Evolutionary conservation across 2,797 vertebrate genomes (phyloP), one percentile per base, ranked within the genome.

Genomic region (Decapterus maruadsi): DNA sequence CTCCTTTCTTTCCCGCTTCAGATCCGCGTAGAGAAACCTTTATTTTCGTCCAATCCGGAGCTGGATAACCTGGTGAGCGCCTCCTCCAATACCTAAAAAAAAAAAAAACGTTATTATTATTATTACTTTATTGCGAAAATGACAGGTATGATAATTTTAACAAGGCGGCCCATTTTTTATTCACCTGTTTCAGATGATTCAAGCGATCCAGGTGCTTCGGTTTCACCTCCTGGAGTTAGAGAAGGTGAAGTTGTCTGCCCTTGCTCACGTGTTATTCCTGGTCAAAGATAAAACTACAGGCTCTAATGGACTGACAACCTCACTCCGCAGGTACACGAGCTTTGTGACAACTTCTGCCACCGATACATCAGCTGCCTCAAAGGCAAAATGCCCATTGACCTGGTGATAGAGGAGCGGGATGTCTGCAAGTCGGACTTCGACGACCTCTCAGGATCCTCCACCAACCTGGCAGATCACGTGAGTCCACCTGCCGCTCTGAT

Each of bases 351-450:
- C 91, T 99, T 99, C 94, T 99, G 98, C 92, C 97, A 98, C 81
- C 97, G 98, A 85, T 99, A 99, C 94, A 98, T 99, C 93, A 98
- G 97, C 90, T 99, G 98, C 92, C 96, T 99, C 91, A 99, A 99
- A 92, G 98, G 98, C 72, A 99, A 99, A 90, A 99, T 99, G 98
- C 98, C 98, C 78, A 99, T 99, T 81, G 98, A 99, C 88, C 94
- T 99, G 36, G 97, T 99, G 80, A 98, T 99, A 80, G 97, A 99
- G 88, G 97, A 99, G 68, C 94, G 97, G 63, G 97, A 98, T 64
- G 96, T 96, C 76, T 97, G 96, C 93, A 98, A 97, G 89, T 96
- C 97, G 68, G 97, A 98, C 89, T 97, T 97, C 0, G 97, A 98
- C 91, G 97, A 98, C 90, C 95, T 98, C 57, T 97, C 97, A 73